phyloP scores from a whole-genome alignment of 2,888 invertebrate genomes.

The Aporophyla nigra region DNA sequence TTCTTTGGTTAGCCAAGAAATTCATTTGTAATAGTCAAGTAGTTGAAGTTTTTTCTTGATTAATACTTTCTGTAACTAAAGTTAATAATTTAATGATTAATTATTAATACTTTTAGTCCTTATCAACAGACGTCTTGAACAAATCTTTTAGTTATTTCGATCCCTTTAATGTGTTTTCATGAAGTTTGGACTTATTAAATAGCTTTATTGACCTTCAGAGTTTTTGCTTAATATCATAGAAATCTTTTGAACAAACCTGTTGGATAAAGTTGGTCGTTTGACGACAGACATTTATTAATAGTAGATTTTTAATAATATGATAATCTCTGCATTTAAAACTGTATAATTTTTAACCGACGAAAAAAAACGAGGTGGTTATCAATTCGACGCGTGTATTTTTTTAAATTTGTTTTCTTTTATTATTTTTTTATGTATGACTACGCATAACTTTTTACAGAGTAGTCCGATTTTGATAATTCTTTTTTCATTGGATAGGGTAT shows the following conservation, averaged over 20 bases:
- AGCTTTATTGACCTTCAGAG: conserved; percentile 31
- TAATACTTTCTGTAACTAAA: not conserved
- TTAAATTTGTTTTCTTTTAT: too few species aligned
- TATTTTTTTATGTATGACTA: too few species aligned
- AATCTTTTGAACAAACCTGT: conserved; percentile 15
- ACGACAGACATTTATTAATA: not conserved
- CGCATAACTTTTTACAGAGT: too few species aligned
- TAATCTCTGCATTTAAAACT: not conserved
- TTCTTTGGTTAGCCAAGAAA: not conserved
- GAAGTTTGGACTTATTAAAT: conserved; percentile 39
- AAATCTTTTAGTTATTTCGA: conserved; percentile 49
- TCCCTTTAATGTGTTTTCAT: conserved; percentile 43
- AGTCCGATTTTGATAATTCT: too few species aligned
- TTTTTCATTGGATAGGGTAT: too few species aligned
- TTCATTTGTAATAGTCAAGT: not conserved
- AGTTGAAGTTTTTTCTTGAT: not conserved
- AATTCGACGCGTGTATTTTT: too few species aligned
- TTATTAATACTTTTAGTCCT: conserved; percentile 9
- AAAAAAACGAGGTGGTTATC: too few species aligned
- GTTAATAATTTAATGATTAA: conserved; percentile 5
- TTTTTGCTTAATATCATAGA: conserved; percentile 15
- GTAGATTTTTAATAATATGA: not conserved
- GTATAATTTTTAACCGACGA: too few species aligned
- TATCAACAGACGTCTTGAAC: conserved; percentile 22
- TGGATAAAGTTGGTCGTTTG: conserved; percentile 13